Base-by-base conservation (phyloP, 2,113 vertebrate genomes). In the Taxidea taxus region DNA sequence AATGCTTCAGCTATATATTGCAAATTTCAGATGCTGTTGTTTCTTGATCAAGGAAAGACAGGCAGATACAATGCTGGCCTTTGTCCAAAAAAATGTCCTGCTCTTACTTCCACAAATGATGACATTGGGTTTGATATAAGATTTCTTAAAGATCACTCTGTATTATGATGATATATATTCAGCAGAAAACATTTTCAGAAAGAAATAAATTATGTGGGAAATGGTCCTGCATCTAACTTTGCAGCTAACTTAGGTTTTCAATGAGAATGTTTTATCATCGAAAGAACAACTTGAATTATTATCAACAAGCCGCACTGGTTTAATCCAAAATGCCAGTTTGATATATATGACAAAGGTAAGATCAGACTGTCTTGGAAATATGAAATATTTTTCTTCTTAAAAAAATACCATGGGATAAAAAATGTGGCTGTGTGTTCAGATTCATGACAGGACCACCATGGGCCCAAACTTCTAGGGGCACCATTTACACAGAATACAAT, bases 1-100 rank as follows among this genome's bases (percentile, higher is more conserved):
- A 93, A 4, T 16, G 16, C 92, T 97, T 95, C 66, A 91, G 2
- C 39, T 95, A 62, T 94, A 96, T 97, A 90, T 92, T 96, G 72
- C 39, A 90, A 83, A 97, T 95, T 97, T 98, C 89, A 94, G 90
- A 93, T 81, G 62, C 0, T 3, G 44, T 97, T 98, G 77, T 97
- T 98, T 97, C 88, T 92, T 97, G 47, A 95, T 89, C 39, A 84
- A 80, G 47, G 7, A 64, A 97, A 94, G 95, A 88, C 94, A 97
- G 91, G 95, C 98, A 96, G 92, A 39, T 81, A 97, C 31, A 97
- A 92, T 97, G 77, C 90, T 97, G 94, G 74, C 94, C 37, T 44
- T 96, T 93, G 21, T 97, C 95, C 90, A 88, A 49, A 97, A 97
- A 34, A 82, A 83, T 97, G 95, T 91, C 54, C 97, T 97, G 20